Conservation (phyloP, 1,140 invertebrate species). For the Agrilus planipennis region DNA sequence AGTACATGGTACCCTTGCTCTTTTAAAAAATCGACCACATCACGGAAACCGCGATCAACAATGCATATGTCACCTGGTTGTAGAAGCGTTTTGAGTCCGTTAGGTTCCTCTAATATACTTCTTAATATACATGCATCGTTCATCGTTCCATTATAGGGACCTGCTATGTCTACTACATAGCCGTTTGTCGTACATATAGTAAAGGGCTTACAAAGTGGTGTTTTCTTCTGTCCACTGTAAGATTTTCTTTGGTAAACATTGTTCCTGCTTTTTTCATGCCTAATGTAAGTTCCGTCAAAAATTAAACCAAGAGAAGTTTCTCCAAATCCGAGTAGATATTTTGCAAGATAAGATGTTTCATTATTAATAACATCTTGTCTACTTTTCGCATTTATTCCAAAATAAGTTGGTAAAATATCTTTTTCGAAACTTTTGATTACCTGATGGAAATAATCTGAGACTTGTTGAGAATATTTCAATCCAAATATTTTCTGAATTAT, state of each 20-base stretch:
- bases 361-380: too few relatives aligned
- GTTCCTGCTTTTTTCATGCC: too few relatives aligned
- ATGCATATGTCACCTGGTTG: constrained; percentile 17
- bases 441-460: constrained; percentile 4
- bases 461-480: constrained; percentile 2
- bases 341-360: too few relatives aligned
- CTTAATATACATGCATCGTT: constrained; percentile 25
- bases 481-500: too few relatives aligned
- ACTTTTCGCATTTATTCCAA: too few relatives aligned
- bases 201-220: constrained; percentile 21
- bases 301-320: too few relatives aligned
- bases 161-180: constrained; percentile 23
- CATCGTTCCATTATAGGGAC: constrained; percentile 16
- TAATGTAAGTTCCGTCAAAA: too few relatives aligned
- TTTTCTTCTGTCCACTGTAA: too few relatives aligned
- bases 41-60: constrained; percentile 27
- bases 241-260: too few relatives aligned
- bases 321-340: too few relatives aligned
- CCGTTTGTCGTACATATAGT: constrained; percentile 25
- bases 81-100: constrained; percentile 11
- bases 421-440: constrained; percentile 4
- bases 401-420: too few relatives aligned
- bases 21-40: constrained; percentile 16
- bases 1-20: constrained; percentile 14
- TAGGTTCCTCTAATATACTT: constrained; percentile 11